Percentiles rank a stretch among this genome's conserved stretches.
phyloP scores from a whole-genome alignment of 35 echinoderm and acorn worm genomes.

The Lytechinus pictus region DNA sequence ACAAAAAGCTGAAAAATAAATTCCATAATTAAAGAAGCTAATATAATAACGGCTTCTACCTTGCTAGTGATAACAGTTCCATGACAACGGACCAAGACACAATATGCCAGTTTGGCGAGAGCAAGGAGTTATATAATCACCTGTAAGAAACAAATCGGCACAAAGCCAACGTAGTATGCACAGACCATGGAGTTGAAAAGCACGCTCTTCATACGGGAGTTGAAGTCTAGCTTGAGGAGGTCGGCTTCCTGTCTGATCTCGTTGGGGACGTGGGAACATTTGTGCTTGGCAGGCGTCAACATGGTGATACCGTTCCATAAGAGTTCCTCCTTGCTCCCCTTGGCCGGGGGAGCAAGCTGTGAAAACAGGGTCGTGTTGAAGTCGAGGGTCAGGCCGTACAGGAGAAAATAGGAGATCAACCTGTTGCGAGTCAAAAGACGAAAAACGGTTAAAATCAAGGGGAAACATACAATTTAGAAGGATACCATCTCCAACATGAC shows the following conservation, averaged over 20 bases:
- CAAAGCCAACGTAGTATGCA: constrained; percentile 99
- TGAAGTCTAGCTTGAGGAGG: constrained; percentile 88
- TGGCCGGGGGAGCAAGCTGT: constrained; percentile 42
- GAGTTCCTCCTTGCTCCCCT: not conserved
- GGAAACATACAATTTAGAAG: no score
- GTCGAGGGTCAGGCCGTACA: constrained; percentile 93
- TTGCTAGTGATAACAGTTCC: not conserved
- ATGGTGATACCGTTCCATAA: constrained; percentile 34
- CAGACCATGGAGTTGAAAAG: constrained; percentile 99
- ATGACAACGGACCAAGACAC: not conserved
- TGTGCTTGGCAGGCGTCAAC: constrained; percentile 52
- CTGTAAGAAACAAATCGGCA: constrained; percentile 97
- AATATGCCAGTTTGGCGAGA: not conserved
- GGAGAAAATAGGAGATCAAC: constrained; percentile 91
- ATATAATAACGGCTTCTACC: no score
- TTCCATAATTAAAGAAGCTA: no score
- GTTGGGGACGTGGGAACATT: constrained; percentile 79
- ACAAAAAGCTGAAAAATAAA: no score
- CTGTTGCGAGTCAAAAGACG: constrained; percentile 31
- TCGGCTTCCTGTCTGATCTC: constrained; percentile 86
- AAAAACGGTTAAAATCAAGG: not conserved
- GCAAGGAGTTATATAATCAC: constrained; percentile 29
- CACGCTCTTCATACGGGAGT: constrained; percentile 88
- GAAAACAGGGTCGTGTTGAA: constrained; percentile 71
- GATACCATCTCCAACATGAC: no score